Evolutionary conservation across 2,888 invertebrate species (phyloP).

Genomic region (Dorcus hopei): DNA sequence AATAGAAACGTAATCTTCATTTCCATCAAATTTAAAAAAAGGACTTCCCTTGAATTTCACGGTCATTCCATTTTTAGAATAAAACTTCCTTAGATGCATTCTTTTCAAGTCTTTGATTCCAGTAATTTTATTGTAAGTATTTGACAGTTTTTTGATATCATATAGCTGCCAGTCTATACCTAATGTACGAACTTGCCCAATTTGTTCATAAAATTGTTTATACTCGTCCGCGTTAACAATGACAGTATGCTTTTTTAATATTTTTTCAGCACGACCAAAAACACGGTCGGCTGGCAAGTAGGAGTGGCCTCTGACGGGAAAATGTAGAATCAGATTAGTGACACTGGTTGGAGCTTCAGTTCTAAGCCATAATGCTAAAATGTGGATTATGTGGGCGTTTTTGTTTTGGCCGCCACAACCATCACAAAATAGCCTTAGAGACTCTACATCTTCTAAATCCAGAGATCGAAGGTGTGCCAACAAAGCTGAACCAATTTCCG

Average conservation of each 20-base stretch:
- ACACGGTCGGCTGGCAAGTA: conserved; percentile 12
- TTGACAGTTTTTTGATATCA: conserved; percentile 5
- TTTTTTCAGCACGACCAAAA: conserved; percentile 13
- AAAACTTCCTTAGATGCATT: not conserved
- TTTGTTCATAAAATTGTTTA: conserved; percentile 6
- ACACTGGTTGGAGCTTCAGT: conserved; percentile 7
- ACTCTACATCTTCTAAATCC: conserved; percentile 6
- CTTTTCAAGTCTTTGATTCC: conserved; percentile 8
- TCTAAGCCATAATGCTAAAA: conserved; percentile 10
- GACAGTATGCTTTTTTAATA: not conserved
- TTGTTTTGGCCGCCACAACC: conserved; percentile 8
- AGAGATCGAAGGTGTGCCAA: conserved; percentile 12
- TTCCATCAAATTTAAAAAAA: not conserved
- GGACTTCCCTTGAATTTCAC: not conserved
- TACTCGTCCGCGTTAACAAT: conserved; percentile 8
- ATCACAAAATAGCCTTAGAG: conserved; percentile 9
- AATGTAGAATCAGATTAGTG: conserved; percentile 6
- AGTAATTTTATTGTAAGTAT: conserved; percentile 4
- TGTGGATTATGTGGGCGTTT: conserved; percentile 9
- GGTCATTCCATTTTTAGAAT: not conserved
- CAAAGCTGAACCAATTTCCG: conserved; percentile 15
- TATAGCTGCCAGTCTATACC: conserved; percentile 9
- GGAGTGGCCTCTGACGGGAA: conserved; percentile 13
- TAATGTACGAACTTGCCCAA: not conserved
- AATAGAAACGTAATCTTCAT: conserved; percentile 2